Evolutionary conservation across 2,797 vertebrate species (phyloP).

Genomic region (Rhinogobio ventralis): DNA sequence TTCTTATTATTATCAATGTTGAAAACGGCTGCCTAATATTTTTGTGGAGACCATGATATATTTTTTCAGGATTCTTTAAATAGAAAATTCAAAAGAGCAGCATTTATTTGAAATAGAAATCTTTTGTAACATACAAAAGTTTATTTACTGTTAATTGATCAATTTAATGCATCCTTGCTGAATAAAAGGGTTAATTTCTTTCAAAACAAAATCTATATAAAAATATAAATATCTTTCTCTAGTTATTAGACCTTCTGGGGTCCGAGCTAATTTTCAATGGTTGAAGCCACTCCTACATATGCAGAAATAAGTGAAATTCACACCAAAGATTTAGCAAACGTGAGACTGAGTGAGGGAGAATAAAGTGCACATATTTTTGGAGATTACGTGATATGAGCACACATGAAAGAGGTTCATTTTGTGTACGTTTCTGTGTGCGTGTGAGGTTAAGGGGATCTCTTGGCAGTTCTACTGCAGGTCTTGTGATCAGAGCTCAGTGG

Average conservation of each 20-base stretch:
- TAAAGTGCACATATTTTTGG: conserved; percentile 70
- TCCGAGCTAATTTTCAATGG: background rate
- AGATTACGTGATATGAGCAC: conserved; percentile 69
- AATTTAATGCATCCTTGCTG: background rate
- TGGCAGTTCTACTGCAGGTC: conserved; percentile 69
- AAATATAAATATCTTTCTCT: background rate
- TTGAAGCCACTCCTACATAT: background rate
- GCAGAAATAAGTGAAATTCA: background rate
- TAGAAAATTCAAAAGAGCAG: background rate
- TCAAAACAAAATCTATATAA: background rate
- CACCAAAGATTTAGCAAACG: background rate
- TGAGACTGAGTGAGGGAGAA: background rate
- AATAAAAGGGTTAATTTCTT: background rate
- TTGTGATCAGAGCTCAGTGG: conserved; percentile 73
- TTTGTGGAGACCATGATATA: background rate
- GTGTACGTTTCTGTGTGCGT: conserved; percentile 50
- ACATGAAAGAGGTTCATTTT: conserved; percentile 50
- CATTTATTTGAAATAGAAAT: background rate
- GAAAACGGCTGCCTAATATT: background rate
- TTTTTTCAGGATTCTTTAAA: background rate
- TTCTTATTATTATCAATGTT: background rate
- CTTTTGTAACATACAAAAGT: background rate
- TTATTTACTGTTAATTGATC: background rate
- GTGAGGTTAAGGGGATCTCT: conserved; percentile 57
- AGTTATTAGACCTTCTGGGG: background rate